Base-by-base conservation (phyloP, 1,140 invertebrate genomes). In the Neuroterus valhalla region DNA sequence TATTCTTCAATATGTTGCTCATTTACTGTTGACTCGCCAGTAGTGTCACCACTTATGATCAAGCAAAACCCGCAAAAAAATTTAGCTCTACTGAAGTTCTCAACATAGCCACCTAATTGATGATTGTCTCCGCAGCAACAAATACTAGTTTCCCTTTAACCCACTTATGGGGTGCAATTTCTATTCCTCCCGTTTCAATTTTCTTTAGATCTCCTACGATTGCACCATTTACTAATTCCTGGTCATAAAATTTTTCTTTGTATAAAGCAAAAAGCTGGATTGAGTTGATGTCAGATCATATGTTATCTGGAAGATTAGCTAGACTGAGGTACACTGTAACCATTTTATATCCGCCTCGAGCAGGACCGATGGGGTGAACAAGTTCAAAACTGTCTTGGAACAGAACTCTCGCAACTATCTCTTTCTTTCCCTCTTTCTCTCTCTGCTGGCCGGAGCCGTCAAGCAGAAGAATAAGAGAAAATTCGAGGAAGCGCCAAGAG, bases 321-420 rank as follows among this genome's bases (percentile, higher is more conserved):
- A 89, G 17, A 11, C 44, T 81, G 75, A 86, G 76, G 70, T 87
- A 88, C 3, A 88, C 55, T 6, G 71, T 82, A 17, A 87, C 44
- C 19, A 87, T 76, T 83, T 86, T 87, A 70, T 86, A 71, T 80
- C 85, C 86, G 14, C 70, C 79, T 79, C 73, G 26, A 5, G 26
- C 26, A n/a, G n/a, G n/a, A n/a, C n/a, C n/a, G n/a, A n/a, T n/a
- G n/a, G n/a, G n/a, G n/a, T n/a, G n/a, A n/a, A n/a, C n/a, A n/a
- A n/a, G n/a, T n/a, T n/a, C n/a, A n/a, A n/a, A n/a, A n/a, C n/a
- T n/a, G n/a, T n/a, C n/a, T n/a, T n/a, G n/a, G n/a, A n/a, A n/a
- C n/a, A n/a, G n/a, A n/a, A n/a, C n/a, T n/a, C n/a, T n/a, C n/a
- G n/a, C n/a, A n/a, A n/a, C n/a, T n/a, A n/a, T n/a, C n/a, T n/a